Evolutionary conservation across 1,140 invertebrate genomes (phyloP).

Genomic region (Drosophila cardini): DNA sequence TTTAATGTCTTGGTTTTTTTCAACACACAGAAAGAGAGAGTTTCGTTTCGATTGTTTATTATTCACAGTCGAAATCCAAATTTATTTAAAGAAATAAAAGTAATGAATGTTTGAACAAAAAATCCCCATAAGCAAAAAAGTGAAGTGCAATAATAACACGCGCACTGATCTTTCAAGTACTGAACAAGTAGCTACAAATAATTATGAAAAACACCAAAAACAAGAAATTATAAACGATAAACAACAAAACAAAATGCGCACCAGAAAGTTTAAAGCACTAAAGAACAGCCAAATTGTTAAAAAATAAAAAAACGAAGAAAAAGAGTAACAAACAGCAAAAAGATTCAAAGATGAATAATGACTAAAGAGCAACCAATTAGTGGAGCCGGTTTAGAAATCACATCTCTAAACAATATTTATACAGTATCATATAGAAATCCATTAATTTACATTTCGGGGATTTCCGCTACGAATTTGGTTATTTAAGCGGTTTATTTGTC

Average conservation of each 20-base stretch:
- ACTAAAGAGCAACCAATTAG: slow-evolving; percentile 61
- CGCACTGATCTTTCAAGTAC: slow-evolving; percentile 14
- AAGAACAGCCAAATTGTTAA: slow-evolving; percentile 31
- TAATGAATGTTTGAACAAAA: slow-evolving; percentile 21
- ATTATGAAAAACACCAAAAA: slow-evolving; percentile 1
- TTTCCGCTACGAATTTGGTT: slow-evolving; percentile 62
- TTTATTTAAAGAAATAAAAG: slow-evolving; percentile 43
- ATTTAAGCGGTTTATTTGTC: neutral
- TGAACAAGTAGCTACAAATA: slow-evolving; percentile 5
- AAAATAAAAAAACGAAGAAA: slow-evolving; percentile 1
- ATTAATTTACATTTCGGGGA: slow-evolving; percentile 80
- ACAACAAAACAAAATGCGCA: slow-evolving; percentile 65
- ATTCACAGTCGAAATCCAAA: slow-evolving; percentile 44
- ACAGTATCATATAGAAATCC: slow-evolving; percentile 57
- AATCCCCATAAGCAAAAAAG: slow-evolving; percentile 39
- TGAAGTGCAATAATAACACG: slow-evolving; percentile 42
- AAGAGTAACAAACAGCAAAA: slow-evolving; percentile 25
- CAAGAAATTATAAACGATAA: slow-evolving; percentile 23
- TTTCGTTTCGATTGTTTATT: neutral
- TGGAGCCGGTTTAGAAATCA: slow-evolving; percentile 65
- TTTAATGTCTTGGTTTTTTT: slow-evolving; percentile 27
- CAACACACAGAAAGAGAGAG: slow-evolving; percentile 14
- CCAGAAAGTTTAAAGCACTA: slow-evolving; percentile 48
- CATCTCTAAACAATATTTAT: slow-evolving; percentile 31
- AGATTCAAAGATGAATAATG: slow-evolving; percentile 51